Percentiles rank a stretch among this genome's conserved stretches.
Evolutionary conservation across 37 sponge, comb jelly and placozoan genomes (phyloP).

Genomic region (Petrosia ficiformis): DNA sequence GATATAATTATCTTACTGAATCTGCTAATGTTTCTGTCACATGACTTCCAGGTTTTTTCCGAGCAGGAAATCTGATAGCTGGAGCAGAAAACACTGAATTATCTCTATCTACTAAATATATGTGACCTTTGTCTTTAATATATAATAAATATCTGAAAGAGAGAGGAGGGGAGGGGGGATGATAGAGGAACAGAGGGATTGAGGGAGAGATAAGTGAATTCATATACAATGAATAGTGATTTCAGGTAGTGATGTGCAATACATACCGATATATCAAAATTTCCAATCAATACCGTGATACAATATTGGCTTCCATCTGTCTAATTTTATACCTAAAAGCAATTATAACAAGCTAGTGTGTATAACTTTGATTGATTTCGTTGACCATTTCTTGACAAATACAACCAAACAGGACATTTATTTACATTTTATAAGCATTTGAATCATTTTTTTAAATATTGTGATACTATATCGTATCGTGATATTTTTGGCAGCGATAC

Average conservation of each 20-base stretch:
- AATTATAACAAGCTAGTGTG: too few relatives aligned
- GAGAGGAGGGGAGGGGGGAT: background rate
- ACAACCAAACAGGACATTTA: too few relatives aligned
- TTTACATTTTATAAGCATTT: too few relatives aligned
- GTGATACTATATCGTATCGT: too few relatives aligned
- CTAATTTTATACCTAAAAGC: too few relatives aligned
- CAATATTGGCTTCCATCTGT: background rate
- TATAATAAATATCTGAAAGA: conserved; percentile 84
- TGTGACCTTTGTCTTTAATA: conserved; percentile 46
- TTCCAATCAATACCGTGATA: background rate
- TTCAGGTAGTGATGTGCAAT: too few relatives aligned
- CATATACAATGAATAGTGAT: too few relatives aligned
- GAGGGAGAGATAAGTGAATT: background rate
- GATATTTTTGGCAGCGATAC: too few relatives aligned
- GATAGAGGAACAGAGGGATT: background rate
- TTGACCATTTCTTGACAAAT: too few relatives aligned
- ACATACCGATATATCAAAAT: too few relatives aligned
- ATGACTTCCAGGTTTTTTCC: conserved; percentile 32
- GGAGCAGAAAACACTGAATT: conserved; percentile 71
- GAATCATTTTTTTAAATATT: too few relatives aligned
- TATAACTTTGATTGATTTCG: too few relatives aligned
- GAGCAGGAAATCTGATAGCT: conserved; percentile 60
- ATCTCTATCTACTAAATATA: conserved; percentile 91
- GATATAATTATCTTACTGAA: conserved; percentile 53
- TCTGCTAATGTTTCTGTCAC: conserved; percentile 82